Evolutionary conservation across 2,113 vertebrate genomes (phyloP).

Genomic region (Tenrec ecaudatus): DNA sequence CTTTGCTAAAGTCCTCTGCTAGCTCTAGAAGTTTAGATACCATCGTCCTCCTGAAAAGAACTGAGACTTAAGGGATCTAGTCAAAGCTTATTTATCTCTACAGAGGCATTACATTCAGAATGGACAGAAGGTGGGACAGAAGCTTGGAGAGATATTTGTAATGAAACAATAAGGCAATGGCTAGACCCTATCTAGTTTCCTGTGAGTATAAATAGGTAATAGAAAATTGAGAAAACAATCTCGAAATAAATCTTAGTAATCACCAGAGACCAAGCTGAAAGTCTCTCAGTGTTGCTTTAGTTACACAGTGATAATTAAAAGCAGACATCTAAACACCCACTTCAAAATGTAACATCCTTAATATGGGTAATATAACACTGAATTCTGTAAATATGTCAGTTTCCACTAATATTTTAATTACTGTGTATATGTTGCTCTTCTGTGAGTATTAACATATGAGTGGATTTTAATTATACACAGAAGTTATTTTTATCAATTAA

Average conservation of each 20-base stretch:
- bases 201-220: constrained; percentile 77
- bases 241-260: constrained; percentile 82
- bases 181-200: constrained; percentile 66
- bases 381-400: constrained; percentile 84
- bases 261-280: constrained; percentile 73
- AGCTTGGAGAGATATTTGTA: constrained; percentile 69
- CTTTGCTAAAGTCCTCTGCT: not conserved
- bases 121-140: not conserved
- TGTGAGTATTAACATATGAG: constrained; percentile 81
- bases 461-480: constrained; percentile 81
- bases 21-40: not conserved
- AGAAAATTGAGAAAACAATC: constrained; percentile 81
- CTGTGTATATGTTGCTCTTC: constrained; percentile 78
- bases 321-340: constrained; percentile 85
- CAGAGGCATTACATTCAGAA: not conserved
- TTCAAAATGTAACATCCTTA: no score
- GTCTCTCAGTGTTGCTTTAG: constrained; percentile 76
- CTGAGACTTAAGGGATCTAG: not conserved
- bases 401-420: constrained; percentile 87
- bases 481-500: not conserved
- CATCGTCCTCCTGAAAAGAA: not conserved
- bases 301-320: constrained; percentile 86
- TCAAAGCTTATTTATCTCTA: not conserved
- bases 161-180: constrained; percentile 83
- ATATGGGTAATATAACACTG: not conserved